Evolutionary conservation across 2,113 vertebrate genomes (phyloP).

Genomic region (Hiodon tergisus): DNA sequence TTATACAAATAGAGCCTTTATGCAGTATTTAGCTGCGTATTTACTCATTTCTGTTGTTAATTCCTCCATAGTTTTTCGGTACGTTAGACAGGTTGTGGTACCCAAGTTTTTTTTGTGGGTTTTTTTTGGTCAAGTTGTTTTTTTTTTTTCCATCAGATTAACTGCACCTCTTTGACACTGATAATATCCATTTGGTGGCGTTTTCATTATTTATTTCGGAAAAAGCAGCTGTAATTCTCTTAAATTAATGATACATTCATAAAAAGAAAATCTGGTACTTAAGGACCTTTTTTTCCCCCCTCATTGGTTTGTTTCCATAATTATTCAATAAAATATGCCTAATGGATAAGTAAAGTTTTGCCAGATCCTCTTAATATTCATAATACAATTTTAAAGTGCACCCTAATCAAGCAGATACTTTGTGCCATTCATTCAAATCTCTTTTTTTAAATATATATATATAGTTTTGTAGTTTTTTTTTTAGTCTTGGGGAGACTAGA

Average conservation of each 20-base stretch:
- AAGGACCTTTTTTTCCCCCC: too few species aligned
- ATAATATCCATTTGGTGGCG: too few species aligned
- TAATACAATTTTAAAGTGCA: neutral
- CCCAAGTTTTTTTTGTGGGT: too few species aligned
- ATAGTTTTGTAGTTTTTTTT: neutral
- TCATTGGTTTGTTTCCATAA: neutral
- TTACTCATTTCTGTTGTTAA: too few species aligned
- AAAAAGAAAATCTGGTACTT: neutral
- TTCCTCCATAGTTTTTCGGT: too few species aligned
- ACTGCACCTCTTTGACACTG: too few species aligned
- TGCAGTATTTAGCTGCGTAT: too few species aligned
- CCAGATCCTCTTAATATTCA: neutral
- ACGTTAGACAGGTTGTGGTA: too few species aligned
- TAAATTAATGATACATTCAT: neutral
- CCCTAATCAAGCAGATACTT: neutral
- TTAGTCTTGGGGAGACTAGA: too few species aligned
- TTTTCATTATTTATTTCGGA: neutral
- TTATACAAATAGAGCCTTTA: too few species aligned
- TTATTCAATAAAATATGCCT: neutral
- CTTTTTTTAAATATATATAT: neutral
- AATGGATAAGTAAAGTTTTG: neutral
- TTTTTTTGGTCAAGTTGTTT: too few species aligned
- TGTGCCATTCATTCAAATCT: neutral
- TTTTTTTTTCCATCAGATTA: too few species aligned
- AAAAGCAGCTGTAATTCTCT: neutral